Base-by-base conservation (phyloP, 2,888 invertebrate genomes). In the Desoria tigrina region DNA sequence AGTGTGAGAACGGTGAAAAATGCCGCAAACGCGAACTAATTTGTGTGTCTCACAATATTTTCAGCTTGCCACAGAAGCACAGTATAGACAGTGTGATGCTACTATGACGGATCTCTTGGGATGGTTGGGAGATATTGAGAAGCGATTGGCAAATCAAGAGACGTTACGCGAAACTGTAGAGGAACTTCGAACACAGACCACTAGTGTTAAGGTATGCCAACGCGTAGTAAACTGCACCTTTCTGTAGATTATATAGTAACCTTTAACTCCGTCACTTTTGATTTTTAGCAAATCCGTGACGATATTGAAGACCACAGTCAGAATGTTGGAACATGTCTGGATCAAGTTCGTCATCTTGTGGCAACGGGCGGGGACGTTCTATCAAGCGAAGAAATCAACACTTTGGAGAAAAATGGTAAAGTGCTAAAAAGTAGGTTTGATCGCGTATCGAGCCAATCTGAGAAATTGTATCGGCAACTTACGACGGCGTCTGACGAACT, bases 51-150 rank as follows among this genome's bases (percentile, higher is more conserved):
- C 11, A 4, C 11, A 11, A 11, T 7, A 32, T 32, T 32, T 86
- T 75, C 85, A 94, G 94, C 92, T 93, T 90, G 94, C 94, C 79
- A 91, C 94, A 77, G 91, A 94, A 83, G 94, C 94, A 81, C 93
- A 93, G 82, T 94, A 93, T 85, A 90, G 90, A 79, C 84, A 91
- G 77, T 94, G 93, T 82, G 92, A 92, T 81, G 92, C 93, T 80
- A 90, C 88, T 49, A 84, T 94, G 66, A 87, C 88, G 70, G 90
- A 90, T 79, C 84, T 94, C 65, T 83, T 93, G 77, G 88, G 90
- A 81, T 94, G 94, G 94, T 88, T 95, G 76, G 85, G 86, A 26
- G 88, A 89, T 68, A 84, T 94, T 9, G 94, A 95, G 81, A 88
- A 89, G 73, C 86, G 88, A 77, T 84, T 95, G 74, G 90, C 93